Evolutionary conservation across 2,888 invertebrate species (phyloP), one percentile per base, ranked within the genome.

Genomic region (Phortica magna): DNA sequence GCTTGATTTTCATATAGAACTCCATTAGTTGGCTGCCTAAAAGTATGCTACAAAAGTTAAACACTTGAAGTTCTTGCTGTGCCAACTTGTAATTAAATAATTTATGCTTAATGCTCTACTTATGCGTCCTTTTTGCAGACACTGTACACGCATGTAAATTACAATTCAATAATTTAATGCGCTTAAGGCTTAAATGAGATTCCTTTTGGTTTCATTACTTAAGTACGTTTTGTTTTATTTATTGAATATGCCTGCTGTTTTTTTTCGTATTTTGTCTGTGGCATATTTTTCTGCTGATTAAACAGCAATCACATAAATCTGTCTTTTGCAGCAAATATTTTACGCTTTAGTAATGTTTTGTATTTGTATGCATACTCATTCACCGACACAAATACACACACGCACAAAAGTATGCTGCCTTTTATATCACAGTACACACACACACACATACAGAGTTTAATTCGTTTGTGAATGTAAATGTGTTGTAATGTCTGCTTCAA

Each of bases 221-320:
- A 4, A 4, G 17, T 17, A 14, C 17, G n/a, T 55, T 55, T 14
- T 55, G 14, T 14, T 55, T 55, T 55, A 17, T n/a, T 31, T 31
- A 4, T 31, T 4, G 31, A 31, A 31, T 7, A n/a, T 55, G 55
- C 17, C 9, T 55, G 14, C n/a, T 12, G 10, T 61, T 61, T 17
- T 61, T 61, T 61, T 61, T 61, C n/a, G n/a, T 6, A 14, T 53
- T n/a, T 14, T 10, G 12, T 17, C 43, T 68, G 7, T 68, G 42
- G 68, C 68, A 68, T 68, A 68, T 68, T 68, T 68, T 68, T 68
- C 68, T 68, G 48, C 68, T 68, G 68, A 68, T 68, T 68, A 68
- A 68, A 68, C 68, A 68, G 68, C 68, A 48, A 68, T 68, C 68
- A 68, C 68, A 68, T 68, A 68, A 68, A 68, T 68, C 68, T 68